phyloP scores from a whole-genome alignment of 2,113 vertebrate species.

The Accipiter cooperii region DNA sequence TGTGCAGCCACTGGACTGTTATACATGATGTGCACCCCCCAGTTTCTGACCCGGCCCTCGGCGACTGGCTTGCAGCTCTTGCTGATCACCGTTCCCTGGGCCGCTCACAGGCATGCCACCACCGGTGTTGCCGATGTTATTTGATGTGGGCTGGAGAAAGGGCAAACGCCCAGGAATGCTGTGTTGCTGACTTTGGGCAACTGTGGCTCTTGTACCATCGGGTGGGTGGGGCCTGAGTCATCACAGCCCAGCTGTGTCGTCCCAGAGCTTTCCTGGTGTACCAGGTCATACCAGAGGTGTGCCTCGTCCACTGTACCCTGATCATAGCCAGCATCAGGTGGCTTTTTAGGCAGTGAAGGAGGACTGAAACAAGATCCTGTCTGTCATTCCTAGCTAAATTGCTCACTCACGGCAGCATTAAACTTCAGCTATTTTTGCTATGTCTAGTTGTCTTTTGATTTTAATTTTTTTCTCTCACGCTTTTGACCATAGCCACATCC shows the following conservation, averaged over 20 bases:
- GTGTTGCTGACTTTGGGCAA: background rate
- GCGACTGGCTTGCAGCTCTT: background rate
- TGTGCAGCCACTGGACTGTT: background rate
- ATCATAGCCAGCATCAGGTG: background rate
- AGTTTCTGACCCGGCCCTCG: accelerated
- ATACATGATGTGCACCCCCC: accelerated
- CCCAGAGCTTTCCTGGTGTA: background rate
- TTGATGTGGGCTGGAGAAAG: background rate
- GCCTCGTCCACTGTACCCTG: background rate
- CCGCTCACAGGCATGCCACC: accelerated
- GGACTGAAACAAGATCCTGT: background rate
- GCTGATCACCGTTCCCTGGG: accelerated
- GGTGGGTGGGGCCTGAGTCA: background rate
- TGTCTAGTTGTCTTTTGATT: background rate
- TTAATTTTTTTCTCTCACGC: background rate
- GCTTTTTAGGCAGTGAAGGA: background rate
- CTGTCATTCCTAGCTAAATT: background rate
- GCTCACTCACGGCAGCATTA: background rate
- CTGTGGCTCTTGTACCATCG: background rate
- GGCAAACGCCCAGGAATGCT: background rate
- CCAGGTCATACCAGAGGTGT: background rate
- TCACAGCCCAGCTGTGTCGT: background rate
- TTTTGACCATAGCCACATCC: slow-evolving; percentile 53
- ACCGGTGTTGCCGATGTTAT: accelerated
- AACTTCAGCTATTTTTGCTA: background rate